Conservation (phyloP, 2,888 invertebrate genomes). For the Platypus cylindrus region DNA sequence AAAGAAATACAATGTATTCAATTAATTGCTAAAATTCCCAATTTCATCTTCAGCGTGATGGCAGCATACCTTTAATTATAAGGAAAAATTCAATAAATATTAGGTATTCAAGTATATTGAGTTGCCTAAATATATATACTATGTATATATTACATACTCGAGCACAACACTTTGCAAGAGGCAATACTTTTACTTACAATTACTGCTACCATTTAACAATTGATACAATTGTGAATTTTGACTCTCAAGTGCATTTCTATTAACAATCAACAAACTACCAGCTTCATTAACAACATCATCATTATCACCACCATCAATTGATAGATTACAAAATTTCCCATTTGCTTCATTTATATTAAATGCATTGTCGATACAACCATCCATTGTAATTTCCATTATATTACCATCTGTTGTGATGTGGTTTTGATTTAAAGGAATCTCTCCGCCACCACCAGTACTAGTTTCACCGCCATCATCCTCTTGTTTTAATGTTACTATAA, state of each 20-base stretch:
- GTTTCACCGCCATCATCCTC: too few species aligned
- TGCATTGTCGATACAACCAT: conserved; percentile 1
- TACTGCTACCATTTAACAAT: conserved; percentile 29
- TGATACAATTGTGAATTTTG: conserved; percentile 30
- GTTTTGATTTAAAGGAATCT: too few species aligned
- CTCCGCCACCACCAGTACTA: too few species aligned
- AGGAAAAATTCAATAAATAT: too few species aligned
- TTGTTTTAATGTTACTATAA: too few species aligned
- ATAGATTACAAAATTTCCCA: conserved; percentile 20
- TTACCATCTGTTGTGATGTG: conserved; percentile 9
- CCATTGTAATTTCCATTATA: conserved; percentile 9
- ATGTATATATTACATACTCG: too few species aligned
- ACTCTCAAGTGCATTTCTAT: conserved; percentile 18
- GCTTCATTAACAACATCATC: too few species aligned
- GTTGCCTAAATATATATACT: too few species aligned
- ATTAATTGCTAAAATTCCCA: too few species aligned
- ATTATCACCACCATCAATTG: conserved; percentile 19
- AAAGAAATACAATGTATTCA: too few species aligned
- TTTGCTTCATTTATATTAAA: conserved; percentile 16
- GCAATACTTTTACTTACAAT: conserved; percentile 23
- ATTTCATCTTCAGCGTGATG: conserved; percentile 34
- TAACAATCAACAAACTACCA: too few species aligned
- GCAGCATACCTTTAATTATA: conserved; percentile 25
- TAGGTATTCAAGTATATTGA: too few species aligned
- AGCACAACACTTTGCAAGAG: conserved; percentile 2